Percentiles rank a stretch among this genome's conserved stretches.
phyloP scores from a whole-genome alignment of 2,113 vertebrate genomes.

The Chitala chitala region DNA sequence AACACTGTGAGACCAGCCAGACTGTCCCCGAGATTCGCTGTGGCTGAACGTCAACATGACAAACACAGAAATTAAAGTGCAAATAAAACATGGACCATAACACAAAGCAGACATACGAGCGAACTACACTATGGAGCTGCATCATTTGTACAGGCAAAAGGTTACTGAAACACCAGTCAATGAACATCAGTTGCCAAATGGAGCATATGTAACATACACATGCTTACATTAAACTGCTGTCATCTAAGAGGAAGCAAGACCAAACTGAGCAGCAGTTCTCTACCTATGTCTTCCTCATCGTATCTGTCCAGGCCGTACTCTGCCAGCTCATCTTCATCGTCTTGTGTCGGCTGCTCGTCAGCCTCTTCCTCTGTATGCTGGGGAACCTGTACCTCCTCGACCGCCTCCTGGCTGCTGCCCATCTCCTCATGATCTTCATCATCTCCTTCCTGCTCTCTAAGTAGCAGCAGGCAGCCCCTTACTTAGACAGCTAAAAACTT shows the following conservation, averaged over 20 bases:
- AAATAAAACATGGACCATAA: not conserved
- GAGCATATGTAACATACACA: too few species aligned
- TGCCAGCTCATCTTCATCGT: constrained; percentile 66
- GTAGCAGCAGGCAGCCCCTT: not conserved
- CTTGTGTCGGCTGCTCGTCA: constrained; percentile 39
- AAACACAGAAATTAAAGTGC: constrained; percentile 13
- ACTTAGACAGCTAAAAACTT: too few species aligned
- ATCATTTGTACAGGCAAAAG: not conserved
- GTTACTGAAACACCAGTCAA: not conserved
- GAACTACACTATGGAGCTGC: not conserved
- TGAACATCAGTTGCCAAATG: not conserved
- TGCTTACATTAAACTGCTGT: too few species aligned
- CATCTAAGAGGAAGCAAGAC: not conserved
- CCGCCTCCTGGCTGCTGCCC: constrained; percentile 27
- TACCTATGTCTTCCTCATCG: constrained; percentile 76
- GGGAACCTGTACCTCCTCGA: constrained; percentile 27
- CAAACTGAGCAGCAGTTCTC: constrained; percentile 1
- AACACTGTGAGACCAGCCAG: constrained; percentile 84
- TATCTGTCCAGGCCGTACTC: constrained; percentile 87
- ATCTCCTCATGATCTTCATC: constrained; percentile 60
- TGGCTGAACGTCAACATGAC: constrained; percentile 48
- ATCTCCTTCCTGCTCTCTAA: constrained; percentile 38
- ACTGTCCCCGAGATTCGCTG: constrained; percentile 77
- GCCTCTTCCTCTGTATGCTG: constrained; percentile 29
- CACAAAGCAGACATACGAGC: not conserved